Base-by-base conservation (phyloP, 1,140 invertebrate species). In the Venturia canescens region DNA sequence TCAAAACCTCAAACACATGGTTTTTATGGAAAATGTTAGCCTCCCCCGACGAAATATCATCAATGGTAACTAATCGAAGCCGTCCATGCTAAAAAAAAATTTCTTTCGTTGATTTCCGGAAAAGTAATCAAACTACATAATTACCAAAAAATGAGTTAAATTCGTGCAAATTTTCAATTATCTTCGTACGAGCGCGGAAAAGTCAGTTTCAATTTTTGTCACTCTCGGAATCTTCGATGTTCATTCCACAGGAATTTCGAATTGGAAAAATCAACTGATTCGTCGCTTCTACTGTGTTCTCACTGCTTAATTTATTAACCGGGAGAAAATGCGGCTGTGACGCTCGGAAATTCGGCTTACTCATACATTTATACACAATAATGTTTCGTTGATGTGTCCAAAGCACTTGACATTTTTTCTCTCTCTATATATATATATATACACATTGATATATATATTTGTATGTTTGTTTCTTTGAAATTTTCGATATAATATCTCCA, bases 371-470 rank as follows among this genome's bases (percentile, higher is more conserved):
- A 57, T 23, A 74, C 48, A 57, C 26, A 71, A 44, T 44, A 74
- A 5, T 16, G 7, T 50, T 48, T 74, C 48, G 44, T 50, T 74
- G 44, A 26, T 53, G 71, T 74, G 71, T 74, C 71, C 71, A 50
- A 74, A 44, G 69, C 69, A 44, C 69, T 44, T 44, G 53, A n/a
- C 29, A 71, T 21, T 74, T 53, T 3, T 53, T 74, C 23, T 23
- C 13, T 48, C 13, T n/a, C 5, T 6, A 34, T 38, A 48, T 48
- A 48, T 48, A n/a, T n/a, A n/a, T n/a, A n/a, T n/a, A n/a, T n/a
- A n/a, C n/a, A n/a, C n/a, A n/a, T n/a, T n/a, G n/a, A n/a, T 38
- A 2, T 27, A 34, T 70, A 13, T 5, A 2, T 60, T 18, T 66
- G 16, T 26, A 26, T 79, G n/a, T 60, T 72, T 71, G 6, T 26